These are phyloP conservation scores for Syngnathus acus DNA, from an alignment of 2,797 vertebrate genomes.

Conservation along the genomic window DNA sequence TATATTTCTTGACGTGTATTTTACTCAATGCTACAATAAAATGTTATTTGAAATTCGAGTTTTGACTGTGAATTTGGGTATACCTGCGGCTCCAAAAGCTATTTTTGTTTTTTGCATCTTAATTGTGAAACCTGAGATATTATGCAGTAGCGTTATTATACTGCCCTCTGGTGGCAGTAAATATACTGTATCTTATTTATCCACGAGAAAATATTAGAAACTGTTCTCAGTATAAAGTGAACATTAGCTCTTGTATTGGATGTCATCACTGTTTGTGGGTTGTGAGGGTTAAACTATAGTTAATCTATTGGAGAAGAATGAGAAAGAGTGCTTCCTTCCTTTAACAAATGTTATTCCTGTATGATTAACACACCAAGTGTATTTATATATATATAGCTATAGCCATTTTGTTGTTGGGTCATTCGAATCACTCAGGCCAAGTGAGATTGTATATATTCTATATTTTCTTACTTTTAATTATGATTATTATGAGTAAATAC, in stretches of 20 bases:
- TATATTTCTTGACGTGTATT: slow-evolving; percentile 49
- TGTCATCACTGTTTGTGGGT: not conserved
- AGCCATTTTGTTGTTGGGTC: not conserved
- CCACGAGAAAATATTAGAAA: too few relatives aligned
- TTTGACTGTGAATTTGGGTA: slow-evolving; percentile 8
- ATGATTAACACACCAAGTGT: not conserved
- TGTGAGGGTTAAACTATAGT: not conserved
- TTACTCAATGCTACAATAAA: slow-evolving; percentile 64
- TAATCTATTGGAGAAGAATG: too few relatives aligned
- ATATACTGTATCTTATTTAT: too few relatives aligned
- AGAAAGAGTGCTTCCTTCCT: too few relatives aligned
- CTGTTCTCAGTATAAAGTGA: not conserved
- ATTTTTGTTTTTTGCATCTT: too few relatives aligned
- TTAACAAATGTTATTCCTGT: too few relatives aligned
- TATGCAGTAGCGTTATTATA: too few relatives aligned
- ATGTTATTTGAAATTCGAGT: slow-evolving; percentile 5
- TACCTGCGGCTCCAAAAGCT: too few relatives aligned
- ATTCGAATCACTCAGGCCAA: not conserved
- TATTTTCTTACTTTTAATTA: not conserved
- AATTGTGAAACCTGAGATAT: too few relatives aligned
- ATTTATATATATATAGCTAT: not conserved
- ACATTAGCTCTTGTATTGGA: not conserved
- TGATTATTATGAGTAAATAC: slow-evolving; percentile 11
- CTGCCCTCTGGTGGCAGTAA: too few relatives aligned
- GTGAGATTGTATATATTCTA: not conserved